These are phyloP conservation scores for Origma solitaria DNA, from an alignment of 2,113 vertebrate species.

Conservation along the genomic window DNA sequence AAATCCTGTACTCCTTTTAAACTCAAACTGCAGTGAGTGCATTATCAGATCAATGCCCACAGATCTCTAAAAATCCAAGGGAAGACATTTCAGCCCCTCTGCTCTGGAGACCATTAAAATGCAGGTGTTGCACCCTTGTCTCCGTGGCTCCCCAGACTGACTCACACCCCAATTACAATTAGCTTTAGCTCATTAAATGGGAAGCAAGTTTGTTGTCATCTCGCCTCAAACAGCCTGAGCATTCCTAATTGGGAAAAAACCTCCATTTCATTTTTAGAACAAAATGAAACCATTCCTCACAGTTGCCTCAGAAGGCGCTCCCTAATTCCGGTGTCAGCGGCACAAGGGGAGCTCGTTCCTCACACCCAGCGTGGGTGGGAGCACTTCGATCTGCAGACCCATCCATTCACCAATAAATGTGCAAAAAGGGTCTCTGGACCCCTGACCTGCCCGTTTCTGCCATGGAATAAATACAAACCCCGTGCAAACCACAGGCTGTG, in stretches of 20 bases:
- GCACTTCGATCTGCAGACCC: too few species aligned
- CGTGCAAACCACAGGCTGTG: rapidly evolving
- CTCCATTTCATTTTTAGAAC: background rate
- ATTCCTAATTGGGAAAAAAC: background rate
- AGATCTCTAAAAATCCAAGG: background rate
- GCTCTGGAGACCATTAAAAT: background rate
- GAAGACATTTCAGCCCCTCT: rapidly evolving
- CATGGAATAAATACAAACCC: rapidly evolving
- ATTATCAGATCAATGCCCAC: rapidly evolving
- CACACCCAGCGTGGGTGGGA: background rate
- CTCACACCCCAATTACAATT: background rate
- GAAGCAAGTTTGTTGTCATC: background rate
- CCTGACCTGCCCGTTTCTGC: background rate
- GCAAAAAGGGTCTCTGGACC: too few species aligned
- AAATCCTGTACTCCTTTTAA: background rate
- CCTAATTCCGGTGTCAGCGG: background rate
- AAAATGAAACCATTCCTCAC: background rate
- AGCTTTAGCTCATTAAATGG: constrained; percentile 2
- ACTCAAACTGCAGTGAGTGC: background rate
- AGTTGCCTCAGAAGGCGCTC: background rate
- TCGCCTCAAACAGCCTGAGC: background rate
- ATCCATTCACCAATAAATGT: background rate
- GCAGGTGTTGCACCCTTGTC: background rate
- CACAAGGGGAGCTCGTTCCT: background rate
- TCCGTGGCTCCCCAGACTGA: background rate